These are phyloP conservation scores for Trematocara zebra DNA, from an alignment of 2,113 vertebrate genomes.

Conservation along the genomic window DNA sequence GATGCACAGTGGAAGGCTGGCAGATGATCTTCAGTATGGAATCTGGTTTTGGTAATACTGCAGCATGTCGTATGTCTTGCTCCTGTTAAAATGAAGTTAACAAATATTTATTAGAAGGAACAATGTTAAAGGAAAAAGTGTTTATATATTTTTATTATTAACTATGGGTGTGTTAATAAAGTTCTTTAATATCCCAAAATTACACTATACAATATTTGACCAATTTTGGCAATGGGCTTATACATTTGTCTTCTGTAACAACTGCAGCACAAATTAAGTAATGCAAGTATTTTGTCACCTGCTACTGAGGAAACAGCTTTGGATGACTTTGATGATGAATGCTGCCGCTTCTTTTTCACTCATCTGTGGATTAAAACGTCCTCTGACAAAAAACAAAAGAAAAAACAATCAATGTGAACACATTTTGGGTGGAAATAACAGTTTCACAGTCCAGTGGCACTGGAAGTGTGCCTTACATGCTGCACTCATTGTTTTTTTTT, in stretches of 20 bases:
- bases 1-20: neutral
- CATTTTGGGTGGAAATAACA: neutral
- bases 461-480: neutral
- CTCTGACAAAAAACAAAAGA: conserved; percentile 59
- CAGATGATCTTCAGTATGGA: conserved; percentile 81
- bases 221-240: neutral
- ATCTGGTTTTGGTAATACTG: conserved; percentile 99
- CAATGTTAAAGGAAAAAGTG: neutral
- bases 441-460: neutral
- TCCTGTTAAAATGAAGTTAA: conserved; percentile 73
- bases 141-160: neutral
- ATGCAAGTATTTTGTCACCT: conserved; percentile 69
- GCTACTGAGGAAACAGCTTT: conserved; percentile 98
- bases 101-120: neutral
- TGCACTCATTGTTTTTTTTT: neutral
- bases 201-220: neutral
- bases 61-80: conserved; percentile 97
- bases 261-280: neutral
- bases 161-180: neutral
- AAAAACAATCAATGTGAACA: neutral
- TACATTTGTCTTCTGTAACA: neutral
- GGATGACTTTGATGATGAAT: conserved; percentile 97
- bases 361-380: conserved; percentile 94
- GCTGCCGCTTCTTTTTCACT: conserved; percentile 94
- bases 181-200: neutral